Percentiles rank a stretch among this genome's conserved stretches.
phyloP scores from a whole-genome alignment of 2,888 invertebrate genomes.

The Syrphus vitripennis region DNA sequence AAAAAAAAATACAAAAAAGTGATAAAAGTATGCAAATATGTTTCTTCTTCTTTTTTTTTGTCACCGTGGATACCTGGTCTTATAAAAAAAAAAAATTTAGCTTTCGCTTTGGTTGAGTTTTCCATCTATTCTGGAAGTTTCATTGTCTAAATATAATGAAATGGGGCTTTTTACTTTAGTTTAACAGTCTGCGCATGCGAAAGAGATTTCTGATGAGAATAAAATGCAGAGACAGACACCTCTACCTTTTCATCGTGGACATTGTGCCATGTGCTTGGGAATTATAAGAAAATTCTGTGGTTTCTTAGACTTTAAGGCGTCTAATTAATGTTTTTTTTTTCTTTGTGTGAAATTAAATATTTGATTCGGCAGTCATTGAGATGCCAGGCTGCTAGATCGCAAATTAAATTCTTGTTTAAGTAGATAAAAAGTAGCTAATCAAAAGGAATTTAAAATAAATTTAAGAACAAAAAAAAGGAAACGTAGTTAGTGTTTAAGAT shows the following conservation, averaged over 20 bases:
- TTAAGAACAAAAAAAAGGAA: too few species aligned
- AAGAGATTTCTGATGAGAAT: neutral
- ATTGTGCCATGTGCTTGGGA: neutral
- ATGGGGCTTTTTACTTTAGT: neutral
- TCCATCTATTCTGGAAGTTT: neutral
- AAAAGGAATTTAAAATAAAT: too few species aligned
- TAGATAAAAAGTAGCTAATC: too few species aligned
- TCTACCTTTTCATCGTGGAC: neutral
- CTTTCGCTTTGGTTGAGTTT: neutral
- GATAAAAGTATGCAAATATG: conserved; percentile 18
- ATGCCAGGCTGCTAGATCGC: too few species aligned
- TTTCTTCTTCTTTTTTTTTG: neutral
- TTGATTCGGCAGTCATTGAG: too few species aligned
- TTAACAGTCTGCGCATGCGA: neutral
- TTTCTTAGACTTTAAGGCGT: conserved; percentile 8
- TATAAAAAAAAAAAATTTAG: neutral
- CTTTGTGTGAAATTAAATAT: too few species aligned
- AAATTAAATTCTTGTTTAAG: too few species aligned
- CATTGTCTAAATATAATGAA: conserved; percentile 21
- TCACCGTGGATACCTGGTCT: neutral
- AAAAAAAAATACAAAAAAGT: too few species aligned
- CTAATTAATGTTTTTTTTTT: conserved; percentile 6
- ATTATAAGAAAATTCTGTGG: neutral
- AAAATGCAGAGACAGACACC: neutral
- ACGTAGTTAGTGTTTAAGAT: too few species aligned